These are phyloP conservation scores for Ctenopoma kingsleyae DNA, from an alignment of 2,797 vertebrate species.

Conservation along the genomic window DNA sequence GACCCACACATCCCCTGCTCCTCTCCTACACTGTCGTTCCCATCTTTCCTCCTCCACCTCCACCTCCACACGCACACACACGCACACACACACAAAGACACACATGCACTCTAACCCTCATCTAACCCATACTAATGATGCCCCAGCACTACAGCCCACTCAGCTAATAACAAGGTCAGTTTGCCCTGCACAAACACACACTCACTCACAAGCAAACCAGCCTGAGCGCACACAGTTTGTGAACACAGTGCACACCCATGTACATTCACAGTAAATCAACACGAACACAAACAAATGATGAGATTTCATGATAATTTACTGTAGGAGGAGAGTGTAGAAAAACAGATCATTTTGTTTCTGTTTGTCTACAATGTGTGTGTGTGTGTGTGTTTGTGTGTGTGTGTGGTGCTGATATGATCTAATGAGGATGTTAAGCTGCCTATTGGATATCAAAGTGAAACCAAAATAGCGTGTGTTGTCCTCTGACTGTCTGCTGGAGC, in stretches of 20 bases:
- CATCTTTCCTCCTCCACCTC: slow-evolving; percentile 42
- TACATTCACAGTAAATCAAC: slow-evolving; percentile 31
- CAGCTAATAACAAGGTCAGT: slow-evolving; percentile 83
- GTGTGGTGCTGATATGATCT: slow-evolving; percentile 61
- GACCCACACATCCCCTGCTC: slow-evolving; percentile 46
- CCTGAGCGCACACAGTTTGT: slow-evolving; percentile 3
- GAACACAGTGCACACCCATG: background rate
- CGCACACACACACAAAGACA: slow-evolving; percentile 40
- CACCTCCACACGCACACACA: slow-evolving; percentile 26
- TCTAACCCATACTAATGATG: slow-evolving; percentile 80
- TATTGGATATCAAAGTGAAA: slow-evolving; percentile 74
- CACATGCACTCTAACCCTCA: slow-evolving; percentile 65
- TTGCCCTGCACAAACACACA: slow-evolving; percentile 48
- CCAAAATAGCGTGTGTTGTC: slow-evolving; percentile 69
- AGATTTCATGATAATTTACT: slow-evolving; percentile 59
- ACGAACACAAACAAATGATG: slow-evolving; percentile 45
- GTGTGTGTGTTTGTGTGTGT: slow-evolving; percentile 7
- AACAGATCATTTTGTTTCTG: slow-evolving; percentile 50
- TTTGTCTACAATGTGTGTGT: background rate
- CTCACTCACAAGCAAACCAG: slow-evolving; percentile 15
- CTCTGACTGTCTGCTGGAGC: slow-evolving; percentile 58
- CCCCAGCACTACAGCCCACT: slow-evolving; percentile 69
- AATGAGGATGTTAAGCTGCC: slow-evolving; percentile 75
- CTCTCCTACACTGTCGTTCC: slow-evolving; percentile 36
- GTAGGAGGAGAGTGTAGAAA: slow-evolving; percentile 36